Base-by-base conservation (phyloP, 2,888 invertebrate species). In the Sepiola atlantica region DNA sequence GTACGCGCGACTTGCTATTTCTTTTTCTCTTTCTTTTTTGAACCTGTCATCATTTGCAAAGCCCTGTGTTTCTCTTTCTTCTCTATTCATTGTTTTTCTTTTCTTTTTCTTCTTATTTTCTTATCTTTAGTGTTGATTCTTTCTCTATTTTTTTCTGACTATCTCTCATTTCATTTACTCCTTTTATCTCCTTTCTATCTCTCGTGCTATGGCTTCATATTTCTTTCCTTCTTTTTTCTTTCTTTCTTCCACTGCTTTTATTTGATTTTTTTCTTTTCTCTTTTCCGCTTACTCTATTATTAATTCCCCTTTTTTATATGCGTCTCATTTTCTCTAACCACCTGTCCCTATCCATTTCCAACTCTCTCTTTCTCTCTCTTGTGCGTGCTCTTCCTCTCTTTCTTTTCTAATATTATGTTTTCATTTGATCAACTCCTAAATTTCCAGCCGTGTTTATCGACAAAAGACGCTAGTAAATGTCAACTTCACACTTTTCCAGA, bases 401-500 rank as follows among this genome's bases (percentile, higher is more conserved):
- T n/a, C 14, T 77, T 77, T 28, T 77, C 77, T 77, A 14, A 10
- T n/a, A 10, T n/a, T 28, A 24, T 21, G 4, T 77, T 28, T 77
- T 28, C 77, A 12, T 45, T 77, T 77, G 77, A 77, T 77, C 77
- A 77, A 12, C 77, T 16, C n/a, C 16, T n/a, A n/a, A n/a, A 77
- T 32, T 77, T 77, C n/a, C n/a, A 77, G n/a, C 77, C 77, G 77
- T 32, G n/a, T 77, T n/a, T 77, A 77, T 77, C 77, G 77, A 77
- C 77, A n/a, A 77, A n/a, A n/a, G 14, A 32, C n/a, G n/a, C 77
- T 16, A 77, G 14, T n/a, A 77, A 77, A 77, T 77, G 77, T 77
- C 77, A n/a, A 77, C n/a, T 77, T 77, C 77, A 77, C 77, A 77
- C 77, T n/a, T 77, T 77, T 77, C 77, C 77, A 77, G 77, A 77